Evolutionary conservation across 2,888 invertebrate genomes (phyloP).

Genomic region (Phasia obesa): DNA sequence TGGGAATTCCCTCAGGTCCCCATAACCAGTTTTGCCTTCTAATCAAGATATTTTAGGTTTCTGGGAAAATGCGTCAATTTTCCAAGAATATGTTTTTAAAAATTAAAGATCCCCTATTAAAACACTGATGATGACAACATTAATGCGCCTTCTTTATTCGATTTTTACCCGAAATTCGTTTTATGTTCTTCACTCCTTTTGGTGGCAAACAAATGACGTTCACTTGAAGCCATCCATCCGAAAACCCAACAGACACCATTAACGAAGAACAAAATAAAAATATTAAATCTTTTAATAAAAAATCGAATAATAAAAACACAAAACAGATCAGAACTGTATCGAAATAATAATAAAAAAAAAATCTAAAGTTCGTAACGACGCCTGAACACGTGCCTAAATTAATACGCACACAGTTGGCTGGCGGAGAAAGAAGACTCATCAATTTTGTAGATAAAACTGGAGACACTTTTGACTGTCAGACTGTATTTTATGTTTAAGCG

Average conservation of each 20-base stretch:
- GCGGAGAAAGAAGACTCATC: conserved; percentile 72
- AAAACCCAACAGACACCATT: conserved; percentile 43
- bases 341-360: conserved; percentile 23
- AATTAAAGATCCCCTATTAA: conserved; percentile 41
- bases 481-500: conserved; percentile 58
- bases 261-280: conserved; percentile 52
- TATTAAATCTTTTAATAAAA: conserved; percentile 53
- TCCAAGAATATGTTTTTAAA: conserved; percentile 58
- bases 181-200: conserved; percentile 28
- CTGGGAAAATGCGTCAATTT: conserved; percentile 58
- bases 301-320: conserved; percentile 45
- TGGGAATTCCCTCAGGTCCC: conserved; percentile 59
- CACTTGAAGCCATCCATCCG: conserved; percentile 49
- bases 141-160: conserved; percentile 35
- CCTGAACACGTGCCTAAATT: conserved; percentile 70
- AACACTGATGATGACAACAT: conserved; percentile 64
- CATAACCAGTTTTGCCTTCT: conserved; percentile 3
- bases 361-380: conserved; percentile 54
- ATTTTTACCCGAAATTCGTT: conserved; percentile 52
- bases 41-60: conserved; percentile 23
- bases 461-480: conserved; percentile 69
- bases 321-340: conserved; percentile 15
- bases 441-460: conserved; percentile 74
- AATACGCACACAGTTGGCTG: conserved; percentile 59
- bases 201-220: conserved; percentile 55